Conservation (phyloP, 2,113 vertebrate species). For the Oryzias melastigma region DNA sequence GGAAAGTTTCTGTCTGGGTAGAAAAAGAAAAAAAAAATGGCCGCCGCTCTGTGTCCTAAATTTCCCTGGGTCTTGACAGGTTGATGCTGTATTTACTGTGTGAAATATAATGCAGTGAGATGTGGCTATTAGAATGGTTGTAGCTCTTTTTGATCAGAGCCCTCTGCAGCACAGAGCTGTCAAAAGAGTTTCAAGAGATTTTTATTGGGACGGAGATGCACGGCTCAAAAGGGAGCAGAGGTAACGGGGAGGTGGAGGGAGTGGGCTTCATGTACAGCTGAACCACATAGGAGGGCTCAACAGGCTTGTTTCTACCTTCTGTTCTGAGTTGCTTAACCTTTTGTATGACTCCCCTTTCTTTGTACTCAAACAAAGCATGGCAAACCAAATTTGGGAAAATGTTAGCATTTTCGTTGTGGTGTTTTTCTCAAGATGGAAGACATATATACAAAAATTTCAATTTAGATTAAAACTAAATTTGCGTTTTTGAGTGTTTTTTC, state of each 20-base stretch:
- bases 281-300: conserved; percentile 23
- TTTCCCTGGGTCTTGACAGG: conserved; percentile 61
- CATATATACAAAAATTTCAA: too few species aligned
- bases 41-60: conserved; percentile 59
- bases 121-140: conserved; percentile 70
- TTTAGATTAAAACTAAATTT: too few species aligned
- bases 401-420: too few species aligned
- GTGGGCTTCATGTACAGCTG: conserved; percentile 29
- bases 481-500: too few species aligned
- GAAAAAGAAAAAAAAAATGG: conserved; percentile 48
- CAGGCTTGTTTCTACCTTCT: conserved; percentile 11
- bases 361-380: too few species aligned
- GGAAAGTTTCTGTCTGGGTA: conserved; percentile 27
- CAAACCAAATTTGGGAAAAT: too few species aligned
- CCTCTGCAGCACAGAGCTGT: conserved; percentile 65
- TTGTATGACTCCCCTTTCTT: neutral
- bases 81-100: conserved; percentile 73
- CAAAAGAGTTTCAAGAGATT: conserved; percentile 42
- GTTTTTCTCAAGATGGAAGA: too few species aligned
- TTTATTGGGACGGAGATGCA: conserved; percentile 62
- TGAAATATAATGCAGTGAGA: conserved; percentile 75
- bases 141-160: conserved; percentile 68
- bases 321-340: conserved; percentile 13
- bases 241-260: conserved; percentile 48
- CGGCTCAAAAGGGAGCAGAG: conserved; percentile 46